These are phyloP conservation scores for Eutrigla gurnardus DNA, from an alignment of 2,797 vertebrate genomes.

Conservation along the genomic window DNA sequence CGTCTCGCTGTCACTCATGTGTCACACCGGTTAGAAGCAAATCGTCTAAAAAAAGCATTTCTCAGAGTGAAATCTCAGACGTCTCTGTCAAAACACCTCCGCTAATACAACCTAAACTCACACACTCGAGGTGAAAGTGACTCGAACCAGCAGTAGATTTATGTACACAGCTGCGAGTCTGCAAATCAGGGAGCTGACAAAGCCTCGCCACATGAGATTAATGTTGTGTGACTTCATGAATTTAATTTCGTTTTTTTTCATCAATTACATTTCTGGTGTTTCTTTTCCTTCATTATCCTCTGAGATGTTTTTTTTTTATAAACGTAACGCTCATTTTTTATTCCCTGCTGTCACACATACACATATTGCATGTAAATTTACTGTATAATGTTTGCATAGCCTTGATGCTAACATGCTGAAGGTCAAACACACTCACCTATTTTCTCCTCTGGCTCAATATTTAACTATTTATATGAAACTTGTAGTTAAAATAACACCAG, in stretches of 20 bases:
- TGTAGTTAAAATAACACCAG: background rate
- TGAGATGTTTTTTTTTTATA: too few species aligned
- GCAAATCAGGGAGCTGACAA: slow-evolving; percentile 28
- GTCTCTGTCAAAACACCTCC: slow-evolving; percentile 16
- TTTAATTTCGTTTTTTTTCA: background rate
- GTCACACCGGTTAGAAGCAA: slow-evolving; percentile 23
- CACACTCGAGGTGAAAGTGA: slow-evolving; percentile 10
- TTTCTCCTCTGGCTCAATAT: background rate
- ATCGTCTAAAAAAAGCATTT: slow-evolving; percentile 24
- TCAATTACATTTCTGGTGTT: background rate
- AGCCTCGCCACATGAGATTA: slow-evolving; percentile 29
- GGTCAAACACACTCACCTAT: background rate
- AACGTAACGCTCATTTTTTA: too few species aligned
- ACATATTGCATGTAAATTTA: too few species aligned
- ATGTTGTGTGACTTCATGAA: slow-evolving; percentile 3
- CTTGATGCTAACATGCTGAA: background rate
- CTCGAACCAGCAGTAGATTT: slow-evolving; percentile 10
- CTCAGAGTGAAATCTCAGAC: slow-evolving; percentile 17
- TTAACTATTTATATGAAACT: slow-evolving; percentile 28
- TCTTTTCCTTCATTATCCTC: background rate
- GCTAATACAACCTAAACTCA: slow-evolving; percentile 13
- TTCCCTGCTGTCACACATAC: too few species aligned
- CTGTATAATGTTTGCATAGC: background rate
- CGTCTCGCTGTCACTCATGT: background rate
- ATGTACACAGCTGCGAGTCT: slow-evolving; percentile 28